Conservation (phyloP, 2,797 vertebrate species). For the Darevskia mixta region DNA sequence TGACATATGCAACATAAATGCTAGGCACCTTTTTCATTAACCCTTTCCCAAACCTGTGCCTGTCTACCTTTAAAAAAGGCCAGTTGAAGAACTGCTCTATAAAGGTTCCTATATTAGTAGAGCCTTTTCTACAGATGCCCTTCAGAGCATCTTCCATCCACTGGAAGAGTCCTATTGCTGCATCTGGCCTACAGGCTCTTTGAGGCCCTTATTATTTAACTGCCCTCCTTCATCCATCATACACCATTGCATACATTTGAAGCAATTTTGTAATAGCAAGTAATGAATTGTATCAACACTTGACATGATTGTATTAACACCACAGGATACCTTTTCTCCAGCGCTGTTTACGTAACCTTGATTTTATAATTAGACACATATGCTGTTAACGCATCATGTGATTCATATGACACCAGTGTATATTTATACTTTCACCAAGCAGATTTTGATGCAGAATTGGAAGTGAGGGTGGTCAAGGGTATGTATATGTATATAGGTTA, state of each 20-base stretch:
- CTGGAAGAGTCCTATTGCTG: not conserved
- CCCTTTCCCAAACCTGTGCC: not conserved
- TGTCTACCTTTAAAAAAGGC: not conserved
- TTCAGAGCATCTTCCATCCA: slow-evolving; percentile 6
- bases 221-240: not conserved
- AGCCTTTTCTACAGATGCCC: not conserved
- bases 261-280: slow-evolving; percentile 18
- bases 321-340: not conserved
- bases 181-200: not conserved
- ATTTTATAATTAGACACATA: not conserved
- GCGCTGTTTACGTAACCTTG: not conserved
- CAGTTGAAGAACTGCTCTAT: not conserved
- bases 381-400: not conserved
- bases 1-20: too few species aligned
- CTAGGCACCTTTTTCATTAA: not conserved
- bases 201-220: not conserved
- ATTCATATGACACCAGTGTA: not conserved
- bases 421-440: slow-evolving; percentile 3
- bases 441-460: slow-evolving; percentile 3
- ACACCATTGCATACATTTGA: not conserved
- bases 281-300: slow-evolving; percentile 12
- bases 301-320: not conserved
- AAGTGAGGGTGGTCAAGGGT: not conserved
- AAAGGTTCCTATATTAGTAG: not conserved
- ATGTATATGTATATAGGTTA: not conserved